These are phyloP conservation scores for Pycnonotus jocosus DNA, from an alignment of 2,113 vertebrate species.

Conservation along the genomic window DNA sequence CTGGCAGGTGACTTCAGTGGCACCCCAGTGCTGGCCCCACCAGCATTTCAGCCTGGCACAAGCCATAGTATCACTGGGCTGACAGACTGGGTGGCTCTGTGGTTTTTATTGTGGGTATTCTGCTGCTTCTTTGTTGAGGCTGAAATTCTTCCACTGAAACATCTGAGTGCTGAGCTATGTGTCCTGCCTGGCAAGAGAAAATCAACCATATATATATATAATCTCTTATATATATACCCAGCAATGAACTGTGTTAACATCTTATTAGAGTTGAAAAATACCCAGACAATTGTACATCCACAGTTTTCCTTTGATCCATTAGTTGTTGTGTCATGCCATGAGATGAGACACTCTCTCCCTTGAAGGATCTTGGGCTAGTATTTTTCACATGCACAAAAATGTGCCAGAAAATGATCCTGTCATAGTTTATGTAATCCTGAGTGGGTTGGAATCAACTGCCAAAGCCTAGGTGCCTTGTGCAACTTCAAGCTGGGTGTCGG, in stretches of 20 bases:
- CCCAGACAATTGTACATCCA: neutral
- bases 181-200: neutral
- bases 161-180: neutral
- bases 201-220: neutral
- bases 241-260: neutral
- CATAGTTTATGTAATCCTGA: neutral
- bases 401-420: neutral
- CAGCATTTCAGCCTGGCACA: neutral
- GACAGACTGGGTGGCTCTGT: rapidly evolving
- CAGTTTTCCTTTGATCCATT: neutral
- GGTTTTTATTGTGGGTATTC: neutral
- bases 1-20: too few species aligned
- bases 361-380: neutral
- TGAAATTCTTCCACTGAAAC: neutral
- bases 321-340: neutral
- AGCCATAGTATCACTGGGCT: rapidly evolving
- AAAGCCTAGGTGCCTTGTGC: neutral
- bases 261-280: neutral
- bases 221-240: neutral
- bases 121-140: neutral
- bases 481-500: neutral
- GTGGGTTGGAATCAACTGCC: neutral
- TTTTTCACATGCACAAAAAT: neutral
- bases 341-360: neutral
- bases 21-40: rapidly evolving